Conservation (phyloP, 2,113 vertebrate species). For the Nestor notabilis region DNA sequence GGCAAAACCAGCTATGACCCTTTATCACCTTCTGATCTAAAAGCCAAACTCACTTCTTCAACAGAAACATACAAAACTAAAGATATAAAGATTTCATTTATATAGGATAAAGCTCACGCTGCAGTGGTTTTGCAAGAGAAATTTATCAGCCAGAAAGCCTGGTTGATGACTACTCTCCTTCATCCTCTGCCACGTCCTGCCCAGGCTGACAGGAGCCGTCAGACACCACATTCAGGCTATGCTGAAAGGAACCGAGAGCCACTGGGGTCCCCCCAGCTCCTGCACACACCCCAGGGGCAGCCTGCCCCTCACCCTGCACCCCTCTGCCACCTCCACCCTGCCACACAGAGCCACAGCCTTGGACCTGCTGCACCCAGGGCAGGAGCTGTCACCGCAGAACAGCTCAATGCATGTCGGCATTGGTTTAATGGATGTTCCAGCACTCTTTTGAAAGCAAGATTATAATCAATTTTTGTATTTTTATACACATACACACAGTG, state of each 20-base stretch:
- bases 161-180: neutral
- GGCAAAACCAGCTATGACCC: neutral
- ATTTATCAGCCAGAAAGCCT: neutral
- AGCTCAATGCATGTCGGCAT: fast-evolving
- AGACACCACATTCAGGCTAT: neutral
- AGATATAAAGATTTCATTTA: fast-evolving
- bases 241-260: neutral
- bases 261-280: no score
- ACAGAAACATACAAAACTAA: fast-evolving
- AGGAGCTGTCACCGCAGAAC: neutral
- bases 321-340: no score
- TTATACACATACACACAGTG: neutral
- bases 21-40: neutral
- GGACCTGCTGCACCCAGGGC: fast-evolving
- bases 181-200: neutral
- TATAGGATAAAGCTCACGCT: neutral
- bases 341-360: fast-evolving
- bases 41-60: neutral
- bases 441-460: neutral
- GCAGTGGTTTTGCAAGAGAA: neutral
- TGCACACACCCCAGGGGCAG: fast-evolving
- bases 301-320: neutral
- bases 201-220: fast-evolving
- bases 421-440: neutral
- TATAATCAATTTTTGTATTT: neutral